phyloP scores from a whole-genome alignment of 2,113 vertebrate genomes.

The Ursus arctos region DNA sequence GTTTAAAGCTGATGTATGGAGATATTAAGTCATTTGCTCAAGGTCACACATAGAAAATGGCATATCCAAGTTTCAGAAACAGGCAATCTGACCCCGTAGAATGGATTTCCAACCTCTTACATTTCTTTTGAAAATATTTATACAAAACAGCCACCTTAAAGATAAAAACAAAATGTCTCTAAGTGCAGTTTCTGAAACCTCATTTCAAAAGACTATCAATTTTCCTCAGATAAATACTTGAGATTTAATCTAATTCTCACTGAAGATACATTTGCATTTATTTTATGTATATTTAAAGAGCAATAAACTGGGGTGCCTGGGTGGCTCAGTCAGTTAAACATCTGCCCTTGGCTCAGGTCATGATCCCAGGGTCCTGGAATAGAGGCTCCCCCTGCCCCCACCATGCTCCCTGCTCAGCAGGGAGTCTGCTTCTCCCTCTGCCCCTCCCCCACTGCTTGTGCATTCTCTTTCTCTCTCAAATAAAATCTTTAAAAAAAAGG shows the following conservation, averaged over 20 bases:
- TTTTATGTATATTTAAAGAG: background rate
- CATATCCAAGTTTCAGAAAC: background rate
- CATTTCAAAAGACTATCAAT: background rate
- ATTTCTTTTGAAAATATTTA: slow-evolving; percentile 8
- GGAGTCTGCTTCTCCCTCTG: background rate
- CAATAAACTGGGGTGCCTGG: background rate
- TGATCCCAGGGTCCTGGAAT: background rate
- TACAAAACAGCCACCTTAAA: background rate
- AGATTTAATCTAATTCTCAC: background rate
- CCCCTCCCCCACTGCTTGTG: background rate
- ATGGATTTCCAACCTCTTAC: background rate
- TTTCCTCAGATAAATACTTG: background rate
- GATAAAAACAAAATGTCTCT: background rate
- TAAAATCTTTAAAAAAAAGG: background rate
- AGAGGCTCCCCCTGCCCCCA: background rate
- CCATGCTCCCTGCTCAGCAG: background rate
- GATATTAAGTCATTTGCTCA: background rate
- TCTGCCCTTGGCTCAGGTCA: background rate
- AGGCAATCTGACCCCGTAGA: background rate
- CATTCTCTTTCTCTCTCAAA: background rate
- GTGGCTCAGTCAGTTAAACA: background rate
- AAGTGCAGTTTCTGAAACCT: background rate
- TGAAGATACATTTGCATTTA: background rate
- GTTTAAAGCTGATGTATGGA: background rate
- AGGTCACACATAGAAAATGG: background rate